Evolutionary conservation across 2,888 invertebrate species (phyloP).

Genomic region (Conops quadrifasciatus): DNA sequence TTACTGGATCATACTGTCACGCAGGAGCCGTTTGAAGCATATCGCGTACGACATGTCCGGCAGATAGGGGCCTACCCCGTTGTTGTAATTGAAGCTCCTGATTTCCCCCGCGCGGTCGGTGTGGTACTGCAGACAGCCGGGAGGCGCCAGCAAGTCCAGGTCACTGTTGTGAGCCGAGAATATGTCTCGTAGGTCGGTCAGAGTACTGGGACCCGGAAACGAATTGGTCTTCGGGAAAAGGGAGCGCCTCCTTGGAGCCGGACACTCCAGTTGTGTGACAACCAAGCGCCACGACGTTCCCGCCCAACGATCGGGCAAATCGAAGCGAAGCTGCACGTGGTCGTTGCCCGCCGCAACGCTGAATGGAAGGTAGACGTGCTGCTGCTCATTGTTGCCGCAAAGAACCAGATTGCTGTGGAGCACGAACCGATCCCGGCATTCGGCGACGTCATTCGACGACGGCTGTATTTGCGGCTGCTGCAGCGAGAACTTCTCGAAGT

Average conservation of each 20-base stretch:
- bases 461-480: constrained; percentile 46
- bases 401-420: constrained; percentile 58
- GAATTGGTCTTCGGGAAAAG: constrained; percentile 29
- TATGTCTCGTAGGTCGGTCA: constrained; percentile 52
- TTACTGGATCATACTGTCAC: constrained; percentile 57
- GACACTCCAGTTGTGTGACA: constrained; percentile 72
- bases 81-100: constrained; percentile 71
- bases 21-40: constrained; percentile 68
- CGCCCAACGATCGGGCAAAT: constrained; percentile 63
- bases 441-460: constrained; percentile 38
- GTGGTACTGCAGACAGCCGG: constrained; percentile 75
- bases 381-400: constrained; percentile 72
- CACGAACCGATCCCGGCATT: constrained; percentile 54
- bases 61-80: constrained; percentile 68
- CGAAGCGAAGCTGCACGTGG: constrained; percentile 65
- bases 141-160: constrained; percentile 67
- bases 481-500: constrained; percentile 57
- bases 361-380: constrained; percentile 67
- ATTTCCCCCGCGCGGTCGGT: constrained; percentile 69
- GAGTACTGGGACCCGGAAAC: constrained; percentile 24
- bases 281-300: constrained; percentile 68
- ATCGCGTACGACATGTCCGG: constrained; percentile 71
- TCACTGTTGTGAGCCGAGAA: constrained; percentile 55
- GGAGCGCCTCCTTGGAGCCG: constrained; percentile 42
- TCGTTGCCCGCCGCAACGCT: constrained; percentile 55